Base-by-base conservation (phyloP, 2,888 invertebrate genomes). In the Stomorhina lunata region DNA sequence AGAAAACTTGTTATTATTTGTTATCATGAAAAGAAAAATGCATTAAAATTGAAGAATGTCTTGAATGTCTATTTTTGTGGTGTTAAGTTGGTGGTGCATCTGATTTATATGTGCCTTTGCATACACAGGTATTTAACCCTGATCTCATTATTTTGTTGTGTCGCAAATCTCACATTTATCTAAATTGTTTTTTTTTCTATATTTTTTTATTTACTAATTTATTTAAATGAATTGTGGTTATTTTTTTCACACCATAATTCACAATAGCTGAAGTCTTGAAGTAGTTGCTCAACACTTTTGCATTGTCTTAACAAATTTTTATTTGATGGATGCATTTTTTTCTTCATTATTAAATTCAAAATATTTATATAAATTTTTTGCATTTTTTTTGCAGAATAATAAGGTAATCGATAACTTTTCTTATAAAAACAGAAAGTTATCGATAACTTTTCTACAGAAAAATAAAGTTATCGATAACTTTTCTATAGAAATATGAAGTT, bases 51-150 rank as follows among this genome's bases (percentile, higher is more conserved):
- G 10, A 43, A 40, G 53, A 40, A 32, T 43, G 4, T 20, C 9
- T 59, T 48, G 27, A n/a, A n/a, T 59, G 10, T 72, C 34, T 27
- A 59, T 48, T n/a, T 9, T 80, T 72, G 37, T 9, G 12, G 25
- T 22, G n/a, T 45, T 34, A 27, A 55, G n/a, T 37, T 10, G 22
- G 22, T 69, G 53, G 22, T 69, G 53, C 20, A 10, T 45, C 22
- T 34, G 40, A 34, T 50, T 50, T 17, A 63, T 71, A 69, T 63
- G 63, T 82, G 78, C 76, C 73, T 75, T 34, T 29, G 43, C 27
- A 57, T 69, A 32, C n/a, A n/a, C 12, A 63, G 25, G n/a, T 43
- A 77, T 65, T 81, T 73, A 73, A 27, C 76, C 68, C 76, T 80
- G 69, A 61, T 72, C 57, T 69, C 68, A 22, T 65, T 73, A 20